These are phyloP conservation scores for Danio choprae DNA, from an alignment of 2,797 vertebrate species.

Conservation along the genomic window DNA sequence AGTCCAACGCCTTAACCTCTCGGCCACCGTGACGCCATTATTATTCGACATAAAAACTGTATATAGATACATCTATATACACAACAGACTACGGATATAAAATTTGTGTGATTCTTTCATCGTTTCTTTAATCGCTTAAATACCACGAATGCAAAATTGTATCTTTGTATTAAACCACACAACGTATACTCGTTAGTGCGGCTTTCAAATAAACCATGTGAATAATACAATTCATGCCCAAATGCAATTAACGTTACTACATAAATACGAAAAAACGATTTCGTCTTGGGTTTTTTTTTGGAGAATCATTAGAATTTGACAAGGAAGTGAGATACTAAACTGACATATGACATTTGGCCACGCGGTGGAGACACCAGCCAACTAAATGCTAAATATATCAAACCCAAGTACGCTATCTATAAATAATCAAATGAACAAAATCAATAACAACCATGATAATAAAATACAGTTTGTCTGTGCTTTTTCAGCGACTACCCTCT, in stretches of 20 bases:
- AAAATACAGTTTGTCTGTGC: too few relatives aligned
- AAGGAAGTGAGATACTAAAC: background rate
- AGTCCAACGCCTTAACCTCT: slow-evolving; percentile 97
- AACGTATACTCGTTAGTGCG: background rate
- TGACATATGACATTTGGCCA: slow-evolving; percentile 1
- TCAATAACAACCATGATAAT: too few relatives aligned
- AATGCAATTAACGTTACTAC: background rate
- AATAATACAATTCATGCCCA: background rate
- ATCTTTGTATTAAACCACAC: too few relatives aligned
- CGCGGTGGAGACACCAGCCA: slow-evolving; percentile 29
- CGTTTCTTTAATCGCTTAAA: too few relatives aligned
- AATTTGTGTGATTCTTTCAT: too few relatives aligned
- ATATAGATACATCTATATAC: too few relatives aligned
- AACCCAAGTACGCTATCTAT: too few relatives aligned
- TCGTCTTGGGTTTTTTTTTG: background rate
- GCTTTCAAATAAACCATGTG: background rate
- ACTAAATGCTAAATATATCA: too few relatives aligned
- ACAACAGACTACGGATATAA: too few relatives aligned
- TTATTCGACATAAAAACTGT: fast-evolving
- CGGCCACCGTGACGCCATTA: slow-evolving; percentile 87
- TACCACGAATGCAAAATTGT: too few relatives aligned
- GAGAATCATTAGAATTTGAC: background rate
- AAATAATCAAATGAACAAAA: too few relatives aligned
- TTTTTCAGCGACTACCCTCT: too few relatives aligned
- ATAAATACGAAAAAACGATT: background rate